A percentile compares a stretch with the other conserved stretches of the same genome.
These are phyloP conservation scores for Drosophila flavopinicola DNA, from an alignment of 2,888 invertebrate genomes.

Conservation along the genomic window DNA sequence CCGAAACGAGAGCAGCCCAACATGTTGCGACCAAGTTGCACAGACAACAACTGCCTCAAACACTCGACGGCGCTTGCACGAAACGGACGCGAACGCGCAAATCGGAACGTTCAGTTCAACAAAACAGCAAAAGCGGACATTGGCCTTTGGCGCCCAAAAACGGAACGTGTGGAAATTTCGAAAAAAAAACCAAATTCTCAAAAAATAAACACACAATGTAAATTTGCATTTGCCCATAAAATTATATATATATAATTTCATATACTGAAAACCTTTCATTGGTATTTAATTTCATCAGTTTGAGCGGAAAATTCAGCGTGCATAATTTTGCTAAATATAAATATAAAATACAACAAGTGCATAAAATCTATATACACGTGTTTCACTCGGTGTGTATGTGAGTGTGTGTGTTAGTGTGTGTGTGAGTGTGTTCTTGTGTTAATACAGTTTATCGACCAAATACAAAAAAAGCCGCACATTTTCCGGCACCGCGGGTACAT, in stretches of 20 bases:
- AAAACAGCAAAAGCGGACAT: conserved; percentile 24
- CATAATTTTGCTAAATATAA: conserved; percentile 47
- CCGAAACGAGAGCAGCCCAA: conserved; percentile 32
- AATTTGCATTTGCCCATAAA: not conserved
- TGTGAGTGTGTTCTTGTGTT: conserved; percentile 32
- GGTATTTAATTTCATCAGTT: conserved; percentile 14
- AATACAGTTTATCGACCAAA: conserved; percentile 72
- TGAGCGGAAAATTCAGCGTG: conserved; percentile 21
- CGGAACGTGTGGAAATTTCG: conserved; percentile 16
- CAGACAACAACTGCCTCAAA: conserved; percentile 48
- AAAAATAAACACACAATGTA: not conserved
- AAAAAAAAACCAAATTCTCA: conserved; percentile 7
- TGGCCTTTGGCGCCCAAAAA: conserved; percentile 32
- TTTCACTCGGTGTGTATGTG: conserved; percentile 6
- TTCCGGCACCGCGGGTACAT: conserved; percentile 37
- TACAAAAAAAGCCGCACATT: conserved; percentile 51
- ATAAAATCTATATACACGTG: conserved; percentile 18
- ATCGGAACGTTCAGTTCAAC: conserved; percentile 28
- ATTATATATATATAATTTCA: not conserved
- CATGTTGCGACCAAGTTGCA: conserved; percentile 29
- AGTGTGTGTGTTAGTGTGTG: conserved; percentile 13
- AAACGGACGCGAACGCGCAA: conserved; percentile 74
- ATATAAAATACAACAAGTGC: conserved; percentile 41
- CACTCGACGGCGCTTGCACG: conserved; percentile 72
- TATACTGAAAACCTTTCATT: not conserved